phyloP scores from a whole-genome alignment of 92 coral and sea anemone genomes.

The Blastomussa wellsi region DNA sequence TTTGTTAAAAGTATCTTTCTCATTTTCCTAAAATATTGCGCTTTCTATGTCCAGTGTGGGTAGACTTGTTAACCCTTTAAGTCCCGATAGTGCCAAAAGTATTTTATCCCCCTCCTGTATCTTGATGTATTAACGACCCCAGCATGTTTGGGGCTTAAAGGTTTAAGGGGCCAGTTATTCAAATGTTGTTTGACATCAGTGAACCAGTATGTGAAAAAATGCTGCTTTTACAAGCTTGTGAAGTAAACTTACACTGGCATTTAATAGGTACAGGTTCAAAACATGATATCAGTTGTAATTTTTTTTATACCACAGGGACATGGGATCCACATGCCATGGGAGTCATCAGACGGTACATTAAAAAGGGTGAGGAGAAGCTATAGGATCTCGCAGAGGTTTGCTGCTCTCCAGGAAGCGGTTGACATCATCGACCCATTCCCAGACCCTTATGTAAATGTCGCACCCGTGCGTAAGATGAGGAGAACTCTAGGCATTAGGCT shows the following conservation, averaged over 20 bases:
- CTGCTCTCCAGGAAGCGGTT: no score
- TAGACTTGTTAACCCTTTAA: no score
- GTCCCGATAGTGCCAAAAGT: no score
- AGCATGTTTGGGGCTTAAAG: no score
- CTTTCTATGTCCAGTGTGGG: no score
- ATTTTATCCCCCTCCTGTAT: no score
- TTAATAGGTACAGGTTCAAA: not conserved
- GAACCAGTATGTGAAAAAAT: not conserved
- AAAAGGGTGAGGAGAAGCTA: conserved; percentile 56
- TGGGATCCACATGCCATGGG: conserved; percentile 82
- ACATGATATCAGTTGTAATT: not conserved
- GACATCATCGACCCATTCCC: no score
- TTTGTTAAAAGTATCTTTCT: not conserved
- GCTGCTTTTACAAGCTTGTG: not conserved
- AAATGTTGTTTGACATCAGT: not conserved
- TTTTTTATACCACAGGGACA: conserved; percentile 52
- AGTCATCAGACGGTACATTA: conserved; percentile 72
- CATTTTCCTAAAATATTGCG: not conserved
- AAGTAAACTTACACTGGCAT: not conserved
- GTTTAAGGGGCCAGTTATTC: no score
- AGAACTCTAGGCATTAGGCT: no score
- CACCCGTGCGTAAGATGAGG: no score
- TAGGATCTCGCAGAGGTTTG: not conserved
- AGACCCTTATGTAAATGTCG: no score
- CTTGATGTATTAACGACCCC: no score